Conservation (phyloP, 2,113 vertebrate genomes). For the Onychostruthus taczanowskii region DNA sequence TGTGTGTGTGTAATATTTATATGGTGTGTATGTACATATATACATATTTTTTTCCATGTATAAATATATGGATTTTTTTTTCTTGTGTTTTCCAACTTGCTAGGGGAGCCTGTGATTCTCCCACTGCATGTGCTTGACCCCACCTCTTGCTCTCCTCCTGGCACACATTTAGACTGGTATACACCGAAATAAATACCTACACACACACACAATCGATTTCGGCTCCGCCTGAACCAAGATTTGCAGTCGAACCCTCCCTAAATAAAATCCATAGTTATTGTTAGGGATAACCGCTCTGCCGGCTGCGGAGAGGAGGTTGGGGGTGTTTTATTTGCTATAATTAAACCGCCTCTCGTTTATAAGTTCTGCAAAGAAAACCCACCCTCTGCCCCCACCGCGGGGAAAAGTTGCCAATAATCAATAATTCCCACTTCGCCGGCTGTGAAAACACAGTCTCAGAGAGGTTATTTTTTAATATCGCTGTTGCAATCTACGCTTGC, state of each 20-base stretch:
- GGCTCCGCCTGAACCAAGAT: not conserved
- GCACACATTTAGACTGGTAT: not conserved
- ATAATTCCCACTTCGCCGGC: not conserved
- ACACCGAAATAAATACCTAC: constrained; percentile 23
- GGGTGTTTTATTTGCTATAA: constrained; percentile 9
- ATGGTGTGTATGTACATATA: too few relatives aligned
- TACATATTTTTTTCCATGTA: not conserved
- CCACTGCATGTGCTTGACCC: not conserved
- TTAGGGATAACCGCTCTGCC: not conserved
- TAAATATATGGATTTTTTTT: not conserved
- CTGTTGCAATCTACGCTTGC: not conserved
- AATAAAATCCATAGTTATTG: constrained; percentile 10
- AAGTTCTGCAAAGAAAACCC: not conserved
- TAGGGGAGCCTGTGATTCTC: not conserved
- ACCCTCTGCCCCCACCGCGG: not conserved
- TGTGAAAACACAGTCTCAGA: not conserved
- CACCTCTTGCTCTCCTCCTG: not conserved
- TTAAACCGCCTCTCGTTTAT: not conserved
- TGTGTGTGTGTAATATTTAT: not conserved
- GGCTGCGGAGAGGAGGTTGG: not conserved
- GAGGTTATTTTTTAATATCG: not conserved
- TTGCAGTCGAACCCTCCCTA: not conserved
- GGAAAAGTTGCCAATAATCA: constrained; percentile 14
- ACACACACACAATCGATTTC: not conserved
- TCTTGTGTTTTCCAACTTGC: not conserved